phyloP scores from a whole-genome alignment of 2,888 invertebrate species.

The Aricia artaxerxes region DNA sequence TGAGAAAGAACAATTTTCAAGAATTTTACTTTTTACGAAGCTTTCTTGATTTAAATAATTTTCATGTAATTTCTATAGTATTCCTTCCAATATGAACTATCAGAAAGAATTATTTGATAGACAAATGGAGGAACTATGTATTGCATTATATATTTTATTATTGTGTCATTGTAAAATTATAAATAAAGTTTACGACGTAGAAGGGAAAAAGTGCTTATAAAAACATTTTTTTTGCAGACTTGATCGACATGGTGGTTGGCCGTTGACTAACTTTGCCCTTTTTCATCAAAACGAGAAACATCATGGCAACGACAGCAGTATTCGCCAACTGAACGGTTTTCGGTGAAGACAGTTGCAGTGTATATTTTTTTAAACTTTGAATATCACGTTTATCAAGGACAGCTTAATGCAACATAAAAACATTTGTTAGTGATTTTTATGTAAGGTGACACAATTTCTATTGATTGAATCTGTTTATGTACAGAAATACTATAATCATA shows the following conservation, averaged over 20 bases:
- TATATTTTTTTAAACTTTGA: conserved; percentile 77
- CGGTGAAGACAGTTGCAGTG: conserved; percentile 63
- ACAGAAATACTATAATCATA: conserved; percentile 11
- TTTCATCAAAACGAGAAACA: neutral
- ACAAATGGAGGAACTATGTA: too few relatives aligned
- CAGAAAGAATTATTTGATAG: too few relatives aligned
- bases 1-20: too few relatives aligned
- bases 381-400: conserved; percentile 63
- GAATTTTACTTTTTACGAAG: too few relatives aligned
- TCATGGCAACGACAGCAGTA: conserved; percentile 33
- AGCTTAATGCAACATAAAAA: conserved; percentile 43
- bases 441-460: neutral
- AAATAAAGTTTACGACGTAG: too few relatives aligned
- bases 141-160: too few relatives aligned
- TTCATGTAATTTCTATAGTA: too few relatives aligned
- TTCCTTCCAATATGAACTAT: too few relatives aligned
- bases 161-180: too few relatives aligned
- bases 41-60: too few relatives aligned
- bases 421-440: conserved; percentile 34
- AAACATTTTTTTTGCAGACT: neutral
- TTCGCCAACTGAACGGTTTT: conserved; percentile 37
- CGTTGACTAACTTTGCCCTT: neutral
- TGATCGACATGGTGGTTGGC: neutral
- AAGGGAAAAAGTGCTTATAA: neutral
- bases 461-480: conserved; percentile 15